Base-by-base conservation (phyloP, 2,797 vertebrate genomes). In the Discoglossus pictus region DNA sequence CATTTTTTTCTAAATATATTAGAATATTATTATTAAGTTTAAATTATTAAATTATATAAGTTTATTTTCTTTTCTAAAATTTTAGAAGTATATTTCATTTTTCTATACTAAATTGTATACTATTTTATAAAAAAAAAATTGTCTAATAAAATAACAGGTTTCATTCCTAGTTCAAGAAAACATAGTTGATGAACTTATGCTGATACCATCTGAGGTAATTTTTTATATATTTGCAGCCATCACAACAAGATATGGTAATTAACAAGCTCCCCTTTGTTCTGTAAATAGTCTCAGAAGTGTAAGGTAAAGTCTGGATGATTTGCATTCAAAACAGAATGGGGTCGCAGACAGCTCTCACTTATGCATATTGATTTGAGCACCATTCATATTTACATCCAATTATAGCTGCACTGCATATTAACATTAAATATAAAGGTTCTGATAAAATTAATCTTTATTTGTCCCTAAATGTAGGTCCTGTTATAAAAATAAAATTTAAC, bases 271-370 rank as follows among this genome's bases (percentile, higher is more conserved):
- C n/a, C 1, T 21, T 9, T 23, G 17, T 46, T 7, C 43, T 46
- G n/a, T 10, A 21, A 21, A 46, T 46, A 46, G 17, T 20, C 23
- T 21, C 18, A 46, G 17, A 23, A 4, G 17, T 46, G 17, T 23
- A 9, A 20, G 23, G 17, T 20, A 8, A 7, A 20, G 11, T 46
- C 18, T 21, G 8, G 18, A 7, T 46, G 17, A 46, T 46, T 46
- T 46, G 43, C 18, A 46, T 46, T 2, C 15, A 46, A 23, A 46
- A 46, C 18, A 46, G 43, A 46, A 46, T 23, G 20, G 18, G 18
- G 43, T 46, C 43, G 23, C 8, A 11, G 18, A 11, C 16, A 46
- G 23, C 20, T 20, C 8, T 11, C 43, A 46, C 17, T 20, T 21
- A 46, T 23, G 18, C 10, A 23, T 10, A 46, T 10, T 46, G 43